phyloP scores from a whole-genome alignment of 2,113 vertebrate genomes.

The Colius striatus region DNA sequence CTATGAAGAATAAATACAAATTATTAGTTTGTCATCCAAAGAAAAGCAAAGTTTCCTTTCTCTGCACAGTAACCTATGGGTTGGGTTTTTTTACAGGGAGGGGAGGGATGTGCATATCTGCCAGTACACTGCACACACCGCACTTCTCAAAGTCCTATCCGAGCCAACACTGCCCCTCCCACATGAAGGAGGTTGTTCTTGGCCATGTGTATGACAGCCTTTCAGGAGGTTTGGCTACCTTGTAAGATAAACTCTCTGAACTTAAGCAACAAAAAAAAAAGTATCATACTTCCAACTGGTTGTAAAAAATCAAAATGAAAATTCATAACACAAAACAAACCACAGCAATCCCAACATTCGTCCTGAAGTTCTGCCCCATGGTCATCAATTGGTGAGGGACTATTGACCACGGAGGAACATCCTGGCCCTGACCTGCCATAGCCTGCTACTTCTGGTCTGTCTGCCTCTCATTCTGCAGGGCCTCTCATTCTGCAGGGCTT shows the following conservation, averaged over 20 bases:
- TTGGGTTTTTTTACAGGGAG: background rate
- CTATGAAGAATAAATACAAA: background rate
- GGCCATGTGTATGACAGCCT: background rate
- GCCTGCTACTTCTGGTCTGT: background rate
- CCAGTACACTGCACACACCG: background rate
- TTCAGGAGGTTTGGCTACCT: background rate
- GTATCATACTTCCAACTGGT: background rate
- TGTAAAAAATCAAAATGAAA: background rate
- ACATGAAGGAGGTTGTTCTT: rapidly evolving
- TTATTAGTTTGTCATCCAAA: background rate
- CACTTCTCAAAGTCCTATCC: background rate
- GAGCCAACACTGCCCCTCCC: background rate
- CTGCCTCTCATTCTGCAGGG: background rate
- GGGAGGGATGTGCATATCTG: background rate
- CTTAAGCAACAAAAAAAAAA: background rate
- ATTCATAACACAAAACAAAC: background rate
- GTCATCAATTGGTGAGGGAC: background rate
- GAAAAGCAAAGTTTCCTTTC: background rate
- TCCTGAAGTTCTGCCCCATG: background rate
- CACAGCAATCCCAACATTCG: background rate
- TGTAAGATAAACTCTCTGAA: background rate
- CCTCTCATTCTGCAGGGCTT: background rate
- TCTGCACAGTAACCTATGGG: background rate
- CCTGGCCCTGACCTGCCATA: background rate
- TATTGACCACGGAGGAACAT: background rate